Conservation (phyloP, 2,113 vertebrate genomes). For the Tretioscincus oriximinensis region DNA sequence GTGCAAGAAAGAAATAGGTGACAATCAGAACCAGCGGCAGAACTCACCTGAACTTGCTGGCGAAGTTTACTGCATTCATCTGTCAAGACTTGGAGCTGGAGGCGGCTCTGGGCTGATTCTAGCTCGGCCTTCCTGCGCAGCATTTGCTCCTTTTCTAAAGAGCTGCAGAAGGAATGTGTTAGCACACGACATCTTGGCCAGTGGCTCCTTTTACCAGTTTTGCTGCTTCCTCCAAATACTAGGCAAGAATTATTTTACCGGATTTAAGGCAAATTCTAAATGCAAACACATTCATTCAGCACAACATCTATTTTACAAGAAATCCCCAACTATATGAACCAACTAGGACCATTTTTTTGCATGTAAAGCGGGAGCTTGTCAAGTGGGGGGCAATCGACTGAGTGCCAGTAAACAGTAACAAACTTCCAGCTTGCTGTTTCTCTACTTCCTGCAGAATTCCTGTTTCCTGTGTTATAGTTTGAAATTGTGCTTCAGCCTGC, state of each 20-base stretch:
- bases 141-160: conserved; percentile 83
- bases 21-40: background rate
- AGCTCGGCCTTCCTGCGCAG: conserved; percentile 86
- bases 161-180: conserved; percentile 65
- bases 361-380: no score
- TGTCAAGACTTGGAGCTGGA: conserved; percentile 86
- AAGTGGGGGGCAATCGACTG: no score
- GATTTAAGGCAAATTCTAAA: background rate
- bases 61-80: conserved; percentile 85
- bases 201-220: no score
- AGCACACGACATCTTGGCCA: background rate
- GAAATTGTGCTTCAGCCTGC: no score
- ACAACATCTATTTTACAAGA: no score
- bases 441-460: no score
- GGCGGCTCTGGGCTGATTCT: conserved; percentile 90
- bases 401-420: no score
- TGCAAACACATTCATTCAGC: background rate
- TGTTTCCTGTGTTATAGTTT: no score
- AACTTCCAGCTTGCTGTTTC: no score
- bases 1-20: background rate
- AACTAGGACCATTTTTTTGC: no score
- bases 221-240: no score
- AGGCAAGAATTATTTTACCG: background rate
- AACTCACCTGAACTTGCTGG: conserved; percentile 83
- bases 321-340: background rate